Base-by-base conservation (phyloP, 2,888 invertebrate species). In the Eristalis arbustorum region DNA sequence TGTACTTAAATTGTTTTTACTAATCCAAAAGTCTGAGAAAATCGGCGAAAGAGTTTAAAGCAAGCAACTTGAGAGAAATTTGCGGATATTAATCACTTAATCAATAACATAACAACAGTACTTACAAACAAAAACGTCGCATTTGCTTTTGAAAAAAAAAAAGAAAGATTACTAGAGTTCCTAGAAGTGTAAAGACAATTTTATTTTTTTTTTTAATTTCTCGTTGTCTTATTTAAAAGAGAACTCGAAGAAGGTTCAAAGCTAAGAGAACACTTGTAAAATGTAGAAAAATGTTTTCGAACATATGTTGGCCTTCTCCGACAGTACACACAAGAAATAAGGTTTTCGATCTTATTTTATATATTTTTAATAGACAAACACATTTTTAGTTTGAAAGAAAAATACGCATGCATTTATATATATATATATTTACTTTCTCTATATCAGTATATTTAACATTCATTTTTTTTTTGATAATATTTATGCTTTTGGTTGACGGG, bases 401-500 rank as follows among this genome's bases (percentile, higher is more conserved):
- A 80, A 82, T 88, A 82, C 84, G 84, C 85, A 87, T 88, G 87
- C 88, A 84, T 78, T 83, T 76, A 71, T 75, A 84, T 74, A 88
- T 87, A 42, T 42, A 25, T 25, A 49, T 49, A 49, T 49, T 8
- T 49, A 85, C 84, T 87, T 88, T 88, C 76, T 82, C 57, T 67
- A 85, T 84, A 77, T 68, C 68, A 56, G 73, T 77, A 68, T 80
- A 84, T 91, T 89, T 91, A 89, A 84, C 89, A 88, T 89, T 90
- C 89, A 90, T 89, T 89, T 89, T 88, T 84, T 88, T 84, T 75
- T n/a, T n/a, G n/a, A 81, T 85, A 72, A 84, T 73, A 69, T 88
- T 90, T 89, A 90, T 91, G 91, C 90, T 90, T 92, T 92, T 92
- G 92, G 92, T 92, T 92, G 92, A 92, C 92, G 92, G 92, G 92